phyloP scores from a whole-genome alignment of 2,888 invertebrate species.

The Lasioglossum figueresi region DNA sequence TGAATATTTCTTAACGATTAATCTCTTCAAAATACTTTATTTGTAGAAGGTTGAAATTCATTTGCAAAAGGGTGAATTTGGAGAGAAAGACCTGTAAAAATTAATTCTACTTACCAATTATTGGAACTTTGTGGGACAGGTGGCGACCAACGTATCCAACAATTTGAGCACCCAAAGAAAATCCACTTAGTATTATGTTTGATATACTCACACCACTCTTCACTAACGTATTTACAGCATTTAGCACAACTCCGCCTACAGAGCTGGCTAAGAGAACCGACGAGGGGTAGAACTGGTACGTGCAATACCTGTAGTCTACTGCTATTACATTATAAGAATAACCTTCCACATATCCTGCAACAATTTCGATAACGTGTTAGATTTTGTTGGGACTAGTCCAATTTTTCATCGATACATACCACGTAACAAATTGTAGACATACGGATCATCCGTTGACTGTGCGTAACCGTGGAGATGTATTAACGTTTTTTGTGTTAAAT shows the following conservation, averaged over 20 bases:
- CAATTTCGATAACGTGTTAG: background rate
- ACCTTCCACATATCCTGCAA: background rate
- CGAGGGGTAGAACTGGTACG: background rate
- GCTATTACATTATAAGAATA: background rate
- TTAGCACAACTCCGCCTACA: background rate
- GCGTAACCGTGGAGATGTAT: background rate
- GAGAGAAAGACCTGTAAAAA: background rate
- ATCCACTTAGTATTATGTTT: background rate
- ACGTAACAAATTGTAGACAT: fast-evolving
- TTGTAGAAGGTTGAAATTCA: no score
- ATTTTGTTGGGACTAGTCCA: background rate
- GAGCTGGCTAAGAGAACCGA: background rate
- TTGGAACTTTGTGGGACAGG: fast-evolving
- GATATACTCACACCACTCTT: fast-evolving
- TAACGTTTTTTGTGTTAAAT: background rate
- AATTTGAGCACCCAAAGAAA: background rate
- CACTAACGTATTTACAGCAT: background rate
- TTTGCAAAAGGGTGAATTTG: no score
- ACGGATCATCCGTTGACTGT: background rate
- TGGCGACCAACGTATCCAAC: background rate
- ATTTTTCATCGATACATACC: background rate
- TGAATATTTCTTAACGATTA: no score
- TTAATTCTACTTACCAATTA: background rate
- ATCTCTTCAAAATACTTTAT: no score
- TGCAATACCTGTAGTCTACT: background rate